Evolutionary conservation across 1,140 invertebrate species (phyloP).

Genomic region (Bombyx mori): DNA sequence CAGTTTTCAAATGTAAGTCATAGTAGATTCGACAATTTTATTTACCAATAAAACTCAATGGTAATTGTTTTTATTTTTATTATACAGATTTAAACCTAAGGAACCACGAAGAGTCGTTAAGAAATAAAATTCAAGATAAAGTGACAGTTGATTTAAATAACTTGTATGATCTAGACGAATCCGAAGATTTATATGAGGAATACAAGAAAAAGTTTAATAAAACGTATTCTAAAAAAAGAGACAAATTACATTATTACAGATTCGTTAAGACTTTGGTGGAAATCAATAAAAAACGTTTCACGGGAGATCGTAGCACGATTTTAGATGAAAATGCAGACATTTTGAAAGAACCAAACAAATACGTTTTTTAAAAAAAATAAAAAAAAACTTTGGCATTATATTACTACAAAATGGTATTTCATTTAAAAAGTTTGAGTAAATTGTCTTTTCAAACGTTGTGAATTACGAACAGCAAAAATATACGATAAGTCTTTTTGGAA

Average conservation of each 20-base stretch:
- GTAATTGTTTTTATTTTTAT: too few species aligned
- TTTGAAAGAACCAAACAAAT: constrained; percentile 25
- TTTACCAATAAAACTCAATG: neutral
- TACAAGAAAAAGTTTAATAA: constrained; percentile 20
- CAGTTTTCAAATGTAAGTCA: neutral
- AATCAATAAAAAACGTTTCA: constrained; percentile 27
- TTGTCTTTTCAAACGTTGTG: too few species aligned
- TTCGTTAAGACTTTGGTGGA: constrained; percentile 35
- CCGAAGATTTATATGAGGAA: constrained; percentile 23
- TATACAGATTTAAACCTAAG: constrained; percentile 18
- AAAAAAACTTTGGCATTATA: neutral
- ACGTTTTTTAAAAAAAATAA: constrained; percentile 8
- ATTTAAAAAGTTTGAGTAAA: too few species aligned
- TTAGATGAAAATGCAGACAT: constrained; percentile 29
- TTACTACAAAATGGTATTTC: too few species aligned
- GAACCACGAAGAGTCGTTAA: constrained; percentile 12
- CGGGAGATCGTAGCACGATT: constrained; percentile 8
- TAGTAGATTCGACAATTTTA: neutral
- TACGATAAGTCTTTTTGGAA: too few species aligned
- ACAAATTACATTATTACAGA: constrained; percentile 26
- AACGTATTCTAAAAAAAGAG: constrained; percentile 18
- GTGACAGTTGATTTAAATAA: constrained; percentile 3
- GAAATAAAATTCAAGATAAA: constrained; percentile 7
- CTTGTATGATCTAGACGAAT: constrained; percentile 32
- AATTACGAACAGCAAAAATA: too few species aligned